phyloP scores from a whole-genome alignment of 2,113 vertebrate genomes.

The Pseudopodoces humilis region DNA sequence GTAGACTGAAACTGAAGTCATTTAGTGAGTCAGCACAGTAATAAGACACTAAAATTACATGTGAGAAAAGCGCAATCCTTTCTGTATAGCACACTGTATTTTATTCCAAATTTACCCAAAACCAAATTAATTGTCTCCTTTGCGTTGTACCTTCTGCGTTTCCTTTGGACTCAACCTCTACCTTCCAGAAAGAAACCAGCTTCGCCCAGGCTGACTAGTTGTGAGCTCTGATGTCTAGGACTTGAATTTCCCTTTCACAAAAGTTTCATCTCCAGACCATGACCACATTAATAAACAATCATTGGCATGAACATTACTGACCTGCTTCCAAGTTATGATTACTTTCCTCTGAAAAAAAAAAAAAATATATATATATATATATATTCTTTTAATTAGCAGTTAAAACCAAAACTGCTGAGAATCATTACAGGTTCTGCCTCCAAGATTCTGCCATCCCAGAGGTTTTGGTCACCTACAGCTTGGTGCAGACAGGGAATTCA shows the following conservation, averaged over 20 bases:
- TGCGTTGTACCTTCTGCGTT: background rate
- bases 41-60: conserved; percentile 6
- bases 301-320: background rate
- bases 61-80: background rate
- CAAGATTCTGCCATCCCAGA: background rate
- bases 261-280: conserved; percentile 35
- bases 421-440: background rate
- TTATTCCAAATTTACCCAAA: background rate
- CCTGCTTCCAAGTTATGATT: conserved; percentile 36
- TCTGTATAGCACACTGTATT: background rate
- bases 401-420: background rate
- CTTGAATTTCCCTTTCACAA: conserved; percentile 40
- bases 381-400: background rate
- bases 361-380: no score
- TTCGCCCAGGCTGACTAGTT: background rate
- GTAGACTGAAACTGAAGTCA: background rate
- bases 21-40: conserved; percentile 20
- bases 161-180: background rate
- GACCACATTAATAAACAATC: conserved; percentile 26
- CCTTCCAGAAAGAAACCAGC: conserved; percentile 35
- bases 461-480: background rate
- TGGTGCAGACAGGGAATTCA: background rate
- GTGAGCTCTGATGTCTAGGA: background rate
- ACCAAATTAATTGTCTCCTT: background rate
- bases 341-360: background rate